phyloP scores from a whole-genome alignment of 1,140 invertebrate species.

The Caenorhabditis inopinata region DNA sequence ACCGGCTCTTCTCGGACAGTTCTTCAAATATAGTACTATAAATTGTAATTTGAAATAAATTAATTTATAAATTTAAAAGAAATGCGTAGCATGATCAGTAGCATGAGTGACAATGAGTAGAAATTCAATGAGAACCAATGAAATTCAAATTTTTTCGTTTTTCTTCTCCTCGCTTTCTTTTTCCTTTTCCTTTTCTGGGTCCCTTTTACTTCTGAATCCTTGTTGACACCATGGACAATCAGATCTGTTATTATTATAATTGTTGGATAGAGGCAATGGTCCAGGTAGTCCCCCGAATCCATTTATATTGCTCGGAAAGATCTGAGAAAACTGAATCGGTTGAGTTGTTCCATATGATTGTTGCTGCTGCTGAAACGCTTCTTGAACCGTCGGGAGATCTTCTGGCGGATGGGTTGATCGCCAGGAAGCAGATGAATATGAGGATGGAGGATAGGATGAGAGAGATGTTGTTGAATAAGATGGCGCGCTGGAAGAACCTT shows the following conservation, averaged over 20 bases:
- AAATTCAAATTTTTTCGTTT: neutral
- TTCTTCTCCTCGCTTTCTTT: neutral
- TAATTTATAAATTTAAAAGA: no score
- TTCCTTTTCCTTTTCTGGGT: neutral
- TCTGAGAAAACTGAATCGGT: neutral
- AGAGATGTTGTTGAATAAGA: neutral
- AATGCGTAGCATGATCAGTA: no score
- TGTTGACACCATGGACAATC: constrained; percentile 11
- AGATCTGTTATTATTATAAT: neutral
- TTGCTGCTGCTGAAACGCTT: neutral
- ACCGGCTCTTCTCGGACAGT: no score
- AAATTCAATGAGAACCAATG: no score
- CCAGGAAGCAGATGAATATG: neutral
- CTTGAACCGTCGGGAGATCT: constrained; percentile 16
- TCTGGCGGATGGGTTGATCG: constrained; percentile 7
- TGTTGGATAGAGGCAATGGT: neutral
- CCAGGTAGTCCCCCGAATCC: neutral
- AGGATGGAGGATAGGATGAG: neutral
- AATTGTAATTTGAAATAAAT: no score
- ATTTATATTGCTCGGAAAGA: neutral
- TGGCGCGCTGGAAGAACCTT: no score
- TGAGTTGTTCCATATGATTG: neutral
- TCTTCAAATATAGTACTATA: no score
- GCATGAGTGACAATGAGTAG: no score
- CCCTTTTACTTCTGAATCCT: neutral